Percentiles rank a stretch among this genome's conserved stretches.
Evolutionary conservation across 2,888 invertebrate genomes (phyloP).

Genomic region (Shargacucullia verbasci): DNA sequence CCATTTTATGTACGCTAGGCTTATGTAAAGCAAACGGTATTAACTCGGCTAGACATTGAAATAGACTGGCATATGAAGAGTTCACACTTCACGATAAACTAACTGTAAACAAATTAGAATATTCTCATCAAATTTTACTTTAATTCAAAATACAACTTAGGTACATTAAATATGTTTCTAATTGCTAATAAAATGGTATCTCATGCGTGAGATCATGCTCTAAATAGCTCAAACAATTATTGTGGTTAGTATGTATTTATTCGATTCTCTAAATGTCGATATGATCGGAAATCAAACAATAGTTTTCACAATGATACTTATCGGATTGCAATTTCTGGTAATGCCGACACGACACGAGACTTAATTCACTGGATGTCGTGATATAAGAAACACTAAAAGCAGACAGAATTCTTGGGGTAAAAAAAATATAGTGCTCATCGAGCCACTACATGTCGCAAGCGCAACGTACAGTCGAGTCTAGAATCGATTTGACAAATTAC

Average conservation of each 20-base stretch:
- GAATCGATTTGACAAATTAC: slow-evolving; percentile 71
- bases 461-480: slow-evolving; percentile 53
- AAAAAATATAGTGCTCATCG: slow-evolving; percentile 35
- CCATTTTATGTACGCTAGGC: slow-evolving; percentile 54
- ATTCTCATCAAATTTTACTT: not conserved
- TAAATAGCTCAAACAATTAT: not conserved
- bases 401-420: slow-evolving; percentile 30
- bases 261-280: slow-evolving; percentile 20
- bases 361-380: slow-evolving; percentile 20
- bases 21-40: slow-evolving; percentile 61
- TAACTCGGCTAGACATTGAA: slow-evolving; percentile 43
- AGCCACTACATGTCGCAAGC: slow-evolving; percentile 35
- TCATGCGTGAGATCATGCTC: slow-evolving; percentile 20
- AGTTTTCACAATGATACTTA: slow-evolving; percentile 23
- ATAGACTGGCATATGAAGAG: slow-evolving; percentile 43
- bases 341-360: slow-evolving; percentile 22
- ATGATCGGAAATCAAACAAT: slow-evolving; percentile 25
- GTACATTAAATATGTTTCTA: not conserved
- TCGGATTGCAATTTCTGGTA: slow-evolving; percentile 28
- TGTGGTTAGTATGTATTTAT: slow-evolving; percentile 17
- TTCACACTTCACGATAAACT: slow-evolving; percentile 11
- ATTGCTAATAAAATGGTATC: slow-evolving; percentile 10
- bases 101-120: slow-evolving; percentile 4
- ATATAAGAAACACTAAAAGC: slow-evolving; percentile 3
- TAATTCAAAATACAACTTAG: not conserved